Conservation (phyloP, 2,888 invertebrate species). For the Drosophila greeni region DNA sequence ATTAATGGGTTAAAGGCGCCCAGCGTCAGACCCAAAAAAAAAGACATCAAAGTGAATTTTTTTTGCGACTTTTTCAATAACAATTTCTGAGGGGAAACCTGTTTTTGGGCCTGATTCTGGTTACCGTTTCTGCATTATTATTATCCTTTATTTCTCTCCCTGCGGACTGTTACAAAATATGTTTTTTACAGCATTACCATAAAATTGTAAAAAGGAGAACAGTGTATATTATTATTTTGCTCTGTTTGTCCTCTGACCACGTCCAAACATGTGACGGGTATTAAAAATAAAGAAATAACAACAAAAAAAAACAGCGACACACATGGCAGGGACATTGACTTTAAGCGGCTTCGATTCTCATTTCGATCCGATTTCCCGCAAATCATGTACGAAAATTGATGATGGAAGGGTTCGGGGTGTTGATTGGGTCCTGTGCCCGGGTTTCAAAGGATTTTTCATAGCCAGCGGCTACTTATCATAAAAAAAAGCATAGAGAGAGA, state of each 20-base stretch:
- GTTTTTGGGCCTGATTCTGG: conserved; percentile 33
- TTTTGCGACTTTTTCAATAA: conserved; percentile 54
- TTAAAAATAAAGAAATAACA: conserved; percentile 51
- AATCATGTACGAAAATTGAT: conserved; percentile 75
- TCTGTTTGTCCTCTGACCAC: conserved; percentile 55
- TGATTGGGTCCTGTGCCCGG: conserved; percentile 60
- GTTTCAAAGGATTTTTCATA: conserved; percentile 72
- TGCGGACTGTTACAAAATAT: conserved; percentile 69
- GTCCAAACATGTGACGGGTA: conserved; percentile 72
- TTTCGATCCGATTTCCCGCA: conserved; percentile 56
- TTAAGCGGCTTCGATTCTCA: conserved; percentile 64
- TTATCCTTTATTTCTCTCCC: conserved; percentile 54
- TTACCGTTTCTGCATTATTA: conserved; percentile 60
- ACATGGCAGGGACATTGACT: conserved; percentile 46
- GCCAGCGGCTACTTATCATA: conserved; percentile 74
- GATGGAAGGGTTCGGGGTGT: conserved; percentile 47
- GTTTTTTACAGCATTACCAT: conserved; percentile 71
- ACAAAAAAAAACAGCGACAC: conserved; percentile 40
- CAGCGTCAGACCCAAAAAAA: conserved; percentile 40
- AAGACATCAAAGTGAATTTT: conserved; percentile 63
- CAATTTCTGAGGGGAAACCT: conserved; percentile 45
- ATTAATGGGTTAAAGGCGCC: conserved; percentile 61
- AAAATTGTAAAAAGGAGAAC: conserved; percentile 57
- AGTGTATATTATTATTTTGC: conserved; percentile 35
- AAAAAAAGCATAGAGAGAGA: conserved; percentile 53